Conservation (phyloP, 2,113 vertebrate genomes). For the Peromyscus californicus region DNA sequence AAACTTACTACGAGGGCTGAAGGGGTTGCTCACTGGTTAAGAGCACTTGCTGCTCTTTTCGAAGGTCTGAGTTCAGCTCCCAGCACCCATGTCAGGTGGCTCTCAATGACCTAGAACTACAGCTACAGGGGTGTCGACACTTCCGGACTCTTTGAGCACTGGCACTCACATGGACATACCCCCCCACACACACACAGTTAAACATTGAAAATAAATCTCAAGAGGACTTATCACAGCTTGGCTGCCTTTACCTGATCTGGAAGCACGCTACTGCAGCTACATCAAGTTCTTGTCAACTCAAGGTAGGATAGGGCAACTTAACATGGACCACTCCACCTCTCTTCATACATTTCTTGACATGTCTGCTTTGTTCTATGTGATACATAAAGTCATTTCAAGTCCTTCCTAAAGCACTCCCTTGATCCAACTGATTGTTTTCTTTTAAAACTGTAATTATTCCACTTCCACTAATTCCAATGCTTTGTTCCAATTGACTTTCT, state of each 20-base stretch:
- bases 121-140: background rate
- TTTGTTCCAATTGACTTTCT: slow-evolving; percentile 30
- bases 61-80: background rate
- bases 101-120: no score
- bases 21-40: background rate
- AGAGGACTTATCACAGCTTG: background rate
- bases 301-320: background rate
- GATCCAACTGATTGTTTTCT: background rate
- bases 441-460: slow-evolving; percentile 32
- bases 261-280: background rate
- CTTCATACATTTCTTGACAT: background rate
- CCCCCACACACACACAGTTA: background rate
- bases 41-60: background rate
- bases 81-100: background rate
- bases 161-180: background rate
- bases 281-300: background rate
- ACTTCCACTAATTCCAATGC: slow-evolving; percentile 8
- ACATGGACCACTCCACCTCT: background rate
- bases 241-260: background rate
- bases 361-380: background rate
- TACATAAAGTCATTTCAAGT: slow-evolving; percentile 6
- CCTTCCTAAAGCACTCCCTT: background rate
- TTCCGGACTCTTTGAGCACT: background rate
- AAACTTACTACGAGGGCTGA: background rate
- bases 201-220: background rate